Evolutionary conservation across 1,140 invertebrate genomes (phyloP), one percentile per base, ranked within the genome.

Genomic region (Pararge aegeria): DNA sequence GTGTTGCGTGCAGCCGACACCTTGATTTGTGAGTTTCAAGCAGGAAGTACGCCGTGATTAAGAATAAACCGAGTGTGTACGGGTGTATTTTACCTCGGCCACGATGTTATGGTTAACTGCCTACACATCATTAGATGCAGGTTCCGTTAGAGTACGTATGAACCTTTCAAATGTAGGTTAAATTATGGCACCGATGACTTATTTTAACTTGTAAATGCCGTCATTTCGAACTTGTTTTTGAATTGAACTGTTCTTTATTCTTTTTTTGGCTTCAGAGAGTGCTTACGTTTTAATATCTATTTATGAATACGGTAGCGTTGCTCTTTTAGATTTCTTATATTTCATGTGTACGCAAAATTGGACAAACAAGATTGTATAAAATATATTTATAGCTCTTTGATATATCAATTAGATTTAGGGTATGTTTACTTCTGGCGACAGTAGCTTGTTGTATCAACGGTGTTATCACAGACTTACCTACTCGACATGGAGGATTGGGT

Each of bases 401-500:
- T 19, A 44, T 34, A 27, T 10, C 40, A 49, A 40, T 27, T 24
- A 37, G 44, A 29, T 24, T 12, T 54, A 20, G 42, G 42, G 42
- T 38, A 38, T 53, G 29, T 46, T 56, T 56, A 50, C 24, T 34
- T 55, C 29, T 53, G 38, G 50, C 42, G 61, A 53, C 65, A 62
- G 59, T 75, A 66, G 66, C 64, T 19, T 38, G 57, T 55, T 54
- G 56, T 68, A 61, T 78, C 68, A 73, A 76, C 64, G 75, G 58
- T 66, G 71, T 80, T 84, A 82, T 82, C 81, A 61, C 68, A 72
- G 66, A 75, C 59, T 70, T 73, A 64, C 70, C 68, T 73, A 64
- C 70, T 67, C 72, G 74, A 75, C 66, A 70, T 63, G 57, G 46
- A 64, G 50, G 59, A 68, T 20, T 20, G 20, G 6, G 42, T 46